Conservation (phyloP, 2,888 invertebrate genomes). For the Eristalis arbustorum region DNA sequence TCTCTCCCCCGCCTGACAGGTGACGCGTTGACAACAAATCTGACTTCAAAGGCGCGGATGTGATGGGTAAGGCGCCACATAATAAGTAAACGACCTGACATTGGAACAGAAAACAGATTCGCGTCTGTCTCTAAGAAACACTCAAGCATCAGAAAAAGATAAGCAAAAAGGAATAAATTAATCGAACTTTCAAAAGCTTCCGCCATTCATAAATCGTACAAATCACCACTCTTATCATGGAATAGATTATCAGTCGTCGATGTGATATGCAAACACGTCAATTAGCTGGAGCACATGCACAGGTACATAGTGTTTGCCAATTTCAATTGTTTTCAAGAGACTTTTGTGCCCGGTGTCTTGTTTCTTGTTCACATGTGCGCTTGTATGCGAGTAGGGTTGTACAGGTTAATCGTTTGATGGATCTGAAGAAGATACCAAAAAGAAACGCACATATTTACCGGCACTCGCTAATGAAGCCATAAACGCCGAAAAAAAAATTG, state of each 20-base stretch:
- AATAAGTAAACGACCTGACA: constrained; percentile 23
- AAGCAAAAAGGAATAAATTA: constrained; percentile 6
- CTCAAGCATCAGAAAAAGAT: background rate
- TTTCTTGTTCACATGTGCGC: background rate
- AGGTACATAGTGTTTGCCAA: background rate
- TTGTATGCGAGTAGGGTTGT: background rate
- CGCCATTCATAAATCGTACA: constrained; percentile 23
- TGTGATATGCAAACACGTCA: constrained; percentile 13
- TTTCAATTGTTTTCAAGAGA: constrained; percentile 7
- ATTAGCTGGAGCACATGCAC: background rate
- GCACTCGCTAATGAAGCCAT: constrained; percentile 38
- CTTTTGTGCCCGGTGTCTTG: constrained; percentile 26
- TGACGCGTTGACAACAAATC: background rate
- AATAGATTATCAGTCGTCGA: constrained; percentile 2
- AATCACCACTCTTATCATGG: constrained; percentile 3
- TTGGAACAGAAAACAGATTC: background rate
- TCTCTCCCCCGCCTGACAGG: background rate
- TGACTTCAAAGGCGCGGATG: background rate
- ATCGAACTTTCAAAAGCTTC: constrained; percentile 15
- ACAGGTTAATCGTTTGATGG: constrained; percentile 1
- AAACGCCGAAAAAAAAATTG: constrained; percentile 17
- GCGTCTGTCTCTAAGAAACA: background rate
- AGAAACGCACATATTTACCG: background rate
- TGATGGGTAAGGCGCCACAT: constrained; percentile 1
- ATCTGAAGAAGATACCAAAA: constrained; percentile 10